Base-by-base conservation (phyloP, 1,140 invertebrate genomes). In the Conus ventricosus region DNA sequence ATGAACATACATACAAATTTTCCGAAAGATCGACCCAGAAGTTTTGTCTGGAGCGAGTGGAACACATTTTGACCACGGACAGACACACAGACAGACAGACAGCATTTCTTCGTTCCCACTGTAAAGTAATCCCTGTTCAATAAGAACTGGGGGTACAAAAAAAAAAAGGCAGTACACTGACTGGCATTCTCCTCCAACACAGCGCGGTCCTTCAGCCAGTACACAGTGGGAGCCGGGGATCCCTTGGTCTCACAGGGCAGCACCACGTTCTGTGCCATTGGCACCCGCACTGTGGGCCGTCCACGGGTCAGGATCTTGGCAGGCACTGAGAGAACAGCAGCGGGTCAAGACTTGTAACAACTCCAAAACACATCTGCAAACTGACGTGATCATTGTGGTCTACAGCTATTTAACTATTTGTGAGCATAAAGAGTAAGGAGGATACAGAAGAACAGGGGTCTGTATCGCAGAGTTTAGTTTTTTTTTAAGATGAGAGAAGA, bases 191-290 rank as follows among this genome's bases (percentile, higher is more conserved):
- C 71, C 63, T 87, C 51, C 57, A 87, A n/a, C 20, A 84, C 78
- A 20, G 71, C 71, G 20, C 94, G 90, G 89, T 94, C 93, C 89
- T 95, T 95, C 87, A 94, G 93, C 95, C 95, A 95, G 4, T 89
- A 85, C 57, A 95, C 92, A 13, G 85, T 91, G 10, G 95, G 95
- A 85, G 90, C 86, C 5, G 95, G 95, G 5, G 90, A 92, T n/a
- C 95, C 95, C n/a, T 92, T 90, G 27, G 93, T 94, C 57, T 95
- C 90, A 92, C 95, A 96, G 4, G 93, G 93, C n/a, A 96, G 90
- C 10, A 90, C 85, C 13, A 94, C 89, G 10, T 81, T 89, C 27
- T 92, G 60, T 20, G 91, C 92, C 15, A 91, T 83, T 5, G 92
- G 88, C 20, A 91, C 91, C 8, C 89, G 85, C 27, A 94, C 17